Percentiles rank a stretch among this genome's conserved stretches.
phyloP scores from a whole-genome alignment of 2,888 invertebrate species.

The Salticus scenicus region DNA sequence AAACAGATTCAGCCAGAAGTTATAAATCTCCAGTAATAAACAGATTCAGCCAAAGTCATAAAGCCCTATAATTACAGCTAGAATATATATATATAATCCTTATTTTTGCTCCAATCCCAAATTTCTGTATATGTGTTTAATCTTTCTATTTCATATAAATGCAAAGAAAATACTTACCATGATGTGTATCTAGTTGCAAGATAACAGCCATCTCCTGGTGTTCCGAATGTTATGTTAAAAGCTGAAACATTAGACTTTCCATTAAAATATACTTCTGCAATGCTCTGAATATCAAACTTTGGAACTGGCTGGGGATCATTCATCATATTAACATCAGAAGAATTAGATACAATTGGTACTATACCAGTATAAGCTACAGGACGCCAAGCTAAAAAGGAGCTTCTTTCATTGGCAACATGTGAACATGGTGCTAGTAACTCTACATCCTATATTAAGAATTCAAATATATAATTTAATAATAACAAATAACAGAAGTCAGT shows the following conservation, averaged over 20 bases:
- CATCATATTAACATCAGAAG: conserved; percentile 43
- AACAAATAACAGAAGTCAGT: neutral
- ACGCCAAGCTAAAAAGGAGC: conserved; percentile 46
- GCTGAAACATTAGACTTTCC: conserved; percentile 4
- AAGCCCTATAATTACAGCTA: too few species aligned
- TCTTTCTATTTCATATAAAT: too few species aligned
- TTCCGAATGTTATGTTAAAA: conserved; percentile 56
- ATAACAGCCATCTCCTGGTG: conserved; percentile 51
- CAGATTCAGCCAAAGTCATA: too few species aligned
- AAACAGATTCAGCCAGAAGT: too few species aligned
- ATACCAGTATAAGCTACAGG: conserved; percentile 48
- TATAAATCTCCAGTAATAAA: too few species aligned
- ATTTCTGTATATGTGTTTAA: too few species aligned
- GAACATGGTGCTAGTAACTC: conserved; percentile 33
- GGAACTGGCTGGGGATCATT: neutral
- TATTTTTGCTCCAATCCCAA: too few species aligned
- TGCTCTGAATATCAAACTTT: conserved; percentile 8
- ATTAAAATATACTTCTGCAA: conserved; percentile 48
- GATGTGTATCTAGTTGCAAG: conserved; percentile 33
- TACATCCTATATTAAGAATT: conserved; percentile 41
- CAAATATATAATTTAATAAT: neutral
- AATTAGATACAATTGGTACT: conserved; percentile 30
- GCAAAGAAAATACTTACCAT: too few species aligned
- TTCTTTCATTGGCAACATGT: neutral
- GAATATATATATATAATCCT: too few species aligned